Percentiles rank a stretch among this genome's conserved stretches.
Conservation (phyloP, 2,888 invertebrate genomes). For the Cacoxenus indagator region DNA sequence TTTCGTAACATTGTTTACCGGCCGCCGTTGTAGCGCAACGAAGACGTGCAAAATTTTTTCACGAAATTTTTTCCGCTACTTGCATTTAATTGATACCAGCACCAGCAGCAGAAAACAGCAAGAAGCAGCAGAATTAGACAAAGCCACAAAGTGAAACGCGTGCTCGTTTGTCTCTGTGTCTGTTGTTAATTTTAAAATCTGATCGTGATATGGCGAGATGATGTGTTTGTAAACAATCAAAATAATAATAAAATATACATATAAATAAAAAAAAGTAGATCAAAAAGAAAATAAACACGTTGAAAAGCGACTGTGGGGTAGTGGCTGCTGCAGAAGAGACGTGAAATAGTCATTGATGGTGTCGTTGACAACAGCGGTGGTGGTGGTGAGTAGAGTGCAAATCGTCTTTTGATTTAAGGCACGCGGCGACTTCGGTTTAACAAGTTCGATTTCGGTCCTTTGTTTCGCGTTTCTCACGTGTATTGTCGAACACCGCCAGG, state of each 20-base stretch:
- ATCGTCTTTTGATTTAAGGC: background rate
- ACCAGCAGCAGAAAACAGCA: no score
- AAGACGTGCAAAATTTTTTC: background rate
- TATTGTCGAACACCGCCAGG: conserved; percentile 29
- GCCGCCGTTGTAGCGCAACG: background rate
- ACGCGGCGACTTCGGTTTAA: background rate
- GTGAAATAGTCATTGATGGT: background rate
- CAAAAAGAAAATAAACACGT: background rate
- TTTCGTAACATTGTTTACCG: background rate
- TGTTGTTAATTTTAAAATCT: no score
- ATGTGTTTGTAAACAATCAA: background rate
- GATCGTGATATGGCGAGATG: no score
- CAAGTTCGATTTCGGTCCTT: background rate
- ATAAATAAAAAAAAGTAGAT: background rate
- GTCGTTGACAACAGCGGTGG: background rate
- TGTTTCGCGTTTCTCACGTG: background rate
- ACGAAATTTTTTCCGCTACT: background rate
- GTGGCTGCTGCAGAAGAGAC: no score
- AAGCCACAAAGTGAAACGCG: background rate
- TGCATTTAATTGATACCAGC: conserved; percentile 3
- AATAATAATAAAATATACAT: no score
- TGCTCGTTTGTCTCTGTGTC: background rate
- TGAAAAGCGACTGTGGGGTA: background rate
- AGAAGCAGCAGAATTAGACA: background rate
- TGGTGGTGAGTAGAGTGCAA: background rate